Conservation (phyloP, 1,140 invertebrate species). For the Drosophila neocordata region DNA sequence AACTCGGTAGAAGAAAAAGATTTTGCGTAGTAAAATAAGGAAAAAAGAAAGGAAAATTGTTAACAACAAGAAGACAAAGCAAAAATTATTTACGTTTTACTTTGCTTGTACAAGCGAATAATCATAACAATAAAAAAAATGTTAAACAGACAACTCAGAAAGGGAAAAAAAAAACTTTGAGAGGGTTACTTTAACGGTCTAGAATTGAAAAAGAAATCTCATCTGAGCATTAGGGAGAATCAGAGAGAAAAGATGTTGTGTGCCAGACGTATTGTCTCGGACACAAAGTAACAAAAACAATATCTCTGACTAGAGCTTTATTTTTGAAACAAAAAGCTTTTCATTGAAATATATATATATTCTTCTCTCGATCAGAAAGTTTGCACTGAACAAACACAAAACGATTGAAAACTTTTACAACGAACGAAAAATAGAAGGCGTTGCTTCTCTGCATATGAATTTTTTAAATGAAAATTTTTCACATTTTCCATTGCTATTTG, state of each 20-base stretch:
- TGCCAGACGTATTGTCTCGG: too few species aligned
- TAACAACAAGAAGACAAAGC: conserved; percentile 34
- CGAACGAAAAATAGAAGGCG: neutral
- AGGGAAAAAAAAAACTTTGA: neutral
- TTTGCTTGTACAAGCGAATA: conserved; percentile 45
- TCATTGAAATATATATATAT: too few species aligned
- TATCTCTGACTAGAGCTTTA: neutral
- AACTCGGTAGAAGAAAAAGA: conserved; percentile 34
- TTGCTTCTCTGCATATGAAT: neutral
- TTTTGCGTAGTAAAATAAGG: conserved; percentile 27
- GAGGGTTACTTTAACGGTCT: neutral
- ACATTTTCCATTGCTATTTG: neutral
- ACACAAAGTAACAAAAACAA: neutral
- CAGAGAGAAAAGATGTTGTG: neutral
- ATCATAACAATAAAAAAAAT: conserved; percentile 28
- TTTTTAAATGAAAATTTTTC: neutral
- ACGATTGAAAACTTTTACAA: neutral
- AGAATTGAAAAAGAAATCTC: conserved; percentile 33
- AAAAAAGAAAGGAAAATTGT: too few species aligned
- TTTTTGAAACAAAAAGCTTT: conserved; percentile 5
- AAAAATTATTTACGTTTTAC: conserved; percentile 55
- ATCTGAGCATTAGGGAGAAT: neutral
- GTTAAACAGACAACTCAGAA: conserved; percentile 18
- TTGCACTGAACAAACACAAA: conserved; percentile 3
- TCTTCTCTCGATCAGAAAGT: neutral